Evolutionary conservation across 2,113 vertebrate genomes (phyloP).

Genomic region (Muntiacus muntjak): DNA sequence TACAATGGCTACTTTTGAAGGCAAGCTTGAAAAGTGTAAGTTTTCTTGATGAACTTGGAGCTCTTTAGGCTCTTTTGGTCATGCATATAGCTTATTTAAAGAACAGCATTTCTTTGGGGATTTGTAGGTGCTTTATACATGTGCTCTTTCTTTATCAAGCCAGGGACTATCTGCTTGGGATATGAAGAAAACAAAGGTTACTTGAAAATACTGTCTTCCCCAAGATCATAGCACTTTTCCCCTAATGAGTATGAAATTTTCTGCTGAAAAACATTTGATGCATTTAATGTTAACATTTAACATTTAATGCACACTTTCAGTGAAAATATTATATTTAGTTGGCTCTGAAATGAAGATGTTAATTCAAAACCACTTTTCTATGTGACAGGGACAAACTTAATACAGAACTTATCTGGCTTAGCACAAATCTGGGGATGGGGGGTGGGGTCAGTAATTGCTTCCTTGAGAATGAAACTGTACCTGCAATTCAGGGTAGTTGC

Average conservation of each 20-base stretch:
- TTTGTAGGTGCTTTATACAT: not conserved
- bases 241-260: not conserved
- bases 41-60: not conserved
- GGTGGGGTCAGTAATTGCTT: not conserved
- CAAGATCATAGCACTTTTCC: not conserved
- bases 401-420: not conserved
- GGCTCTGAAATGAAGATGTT: conserved; percentile 21
- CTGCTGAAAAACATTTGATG: not conserved
- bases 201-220: not conserved
- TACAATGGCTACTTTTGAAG: not conserved
- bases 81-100: not conserved
- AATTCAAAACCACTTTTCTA: not conserved
- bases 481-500: not conserved
- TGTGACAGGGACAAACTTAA: not conserved
- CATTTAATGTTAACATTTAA: too few relatives aligned
- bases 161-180: not conserved
- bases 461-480: not conserved
- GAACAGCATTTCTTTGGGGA: not conserved
- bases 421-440: not conserved
- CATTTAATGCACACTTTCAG: not conserved
- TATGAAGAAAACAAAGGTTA: not conserved
- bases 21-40: not conserved
- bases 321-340: not conserved
- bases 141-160: not conserved
- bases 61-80: not conserved